Conservation (phyloP, 2,888 invertebrate species). For the Helicoverpa assulta region DNA sequence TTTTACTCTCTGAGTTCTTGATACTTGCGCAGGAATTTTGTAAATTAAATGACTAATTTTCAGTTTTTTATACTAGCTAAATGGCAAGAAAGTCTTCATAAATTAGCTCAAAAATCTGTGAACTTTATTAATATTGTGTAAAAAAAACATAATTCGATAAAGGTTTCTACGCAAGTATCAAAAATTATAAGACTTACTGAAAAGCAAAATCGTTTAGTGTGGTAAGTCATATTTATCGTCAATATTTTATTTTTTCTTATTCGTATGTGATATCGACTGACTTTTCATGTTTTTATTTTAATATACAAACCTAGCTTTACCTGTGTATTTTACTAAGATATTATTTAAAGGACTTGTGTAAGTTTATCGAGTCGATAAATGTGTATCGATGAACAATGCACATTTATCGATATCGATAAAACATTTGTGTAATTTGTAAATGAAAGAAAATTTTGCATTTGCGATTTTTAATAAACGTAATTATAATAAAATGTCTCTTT, state of each 20-base stretch:
- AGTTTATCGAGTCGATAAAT: conserved; percentile 37
- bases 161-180: neutral
- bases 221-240: conserved; percentile 53
- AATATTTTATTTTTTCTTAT: conserved; percentile 50
- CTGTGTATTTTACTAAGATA: conserved; percentile 48
- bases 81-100: too few species aligned
- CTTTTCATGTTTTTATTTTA: conserved; percentile 57
- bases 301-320: conserved; percentile 52
- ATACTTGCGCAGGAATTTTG: conserved; percentile 1
- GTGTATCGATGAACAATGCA: conserved; percentile 15
- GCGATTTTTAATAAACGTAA: conserved; percentile 68
- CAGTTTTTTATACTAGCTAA: too few species aligned
- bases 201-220: conserved; percentile 17
- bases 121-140: neutral
- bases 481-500: conserved; percentile 41
- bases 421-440: conserved; percentile 62
- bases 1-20: neutral
- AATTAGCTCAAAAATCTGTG: too few species aligned
- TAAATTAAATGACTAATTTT: too few species aligned
- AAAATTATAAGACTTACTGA: neutral
- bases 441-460: conserved; percentile 66
- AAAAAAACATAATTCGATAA: neutral
- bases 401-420: conserved; percentile 32
- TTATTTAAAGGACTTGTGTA: conserved; percentile 48
- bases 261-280: conserved; percentile 73